These are phyloP conservation scores for Alaudala cheleensis DNA, from an alignment of 2,113 vertebrate species.

Conservation along the genomic window DNA sequence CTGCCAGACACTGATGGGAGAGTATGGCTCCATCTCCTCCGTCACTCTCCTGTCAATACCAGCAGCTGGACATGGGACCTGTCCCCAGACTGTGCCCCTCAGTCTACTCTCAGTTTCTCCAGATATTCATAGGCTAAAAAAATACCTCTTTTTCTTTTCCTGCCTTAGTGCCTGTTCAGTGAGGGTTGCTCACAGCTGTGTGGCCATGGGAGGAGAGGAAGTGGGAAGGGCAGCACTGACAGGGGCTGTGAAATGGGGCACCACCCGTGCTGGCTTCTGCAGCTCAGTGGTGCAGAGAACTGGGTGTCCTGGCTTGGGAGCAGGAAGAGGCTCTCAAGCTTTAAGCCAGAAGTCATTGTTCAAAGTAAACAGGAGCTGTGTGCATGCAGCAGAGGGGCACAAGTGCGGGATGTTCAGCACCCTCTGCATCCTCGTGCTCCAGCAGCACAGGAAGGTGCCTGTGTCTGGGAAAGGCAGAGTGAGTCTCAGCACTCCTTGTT, in stretches of 20 bases:
- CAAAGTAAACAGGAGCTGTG: not conserved
- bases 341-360: not conserved
- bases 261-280: not conserved
- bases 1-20: not conserved
- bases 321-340: not conserved
- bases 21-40: not conserved
- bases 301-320: not conserved
- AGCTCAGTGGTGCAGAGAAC: not conserved
- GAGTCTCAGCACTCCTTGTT: not conserved
- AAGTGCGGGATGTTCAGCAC: not conserved
- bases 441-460: not conserved
- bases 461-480: not conserved
- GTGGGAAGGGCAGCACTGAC: not conserved
- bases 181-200: not conserved
- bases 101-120: not conserved
- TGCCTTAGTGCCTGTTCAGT: not conserved
- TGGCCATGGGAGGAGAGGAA: not conserved
- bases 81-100: not conserved
- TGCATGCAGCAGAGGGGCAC: not conserved
- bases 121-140: not conserved
- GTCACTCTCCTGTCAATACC: not conserved
- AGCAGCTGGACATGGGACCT: not conserved
- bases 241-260: not conserved
- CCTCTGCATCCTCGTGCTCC: not conserved
- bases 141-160: not conserved